Evolutionary conservation across 53 echinoderm and acorn worm genomes (phyloP).

Genomic region (Antedon mediterranea): DNA sequence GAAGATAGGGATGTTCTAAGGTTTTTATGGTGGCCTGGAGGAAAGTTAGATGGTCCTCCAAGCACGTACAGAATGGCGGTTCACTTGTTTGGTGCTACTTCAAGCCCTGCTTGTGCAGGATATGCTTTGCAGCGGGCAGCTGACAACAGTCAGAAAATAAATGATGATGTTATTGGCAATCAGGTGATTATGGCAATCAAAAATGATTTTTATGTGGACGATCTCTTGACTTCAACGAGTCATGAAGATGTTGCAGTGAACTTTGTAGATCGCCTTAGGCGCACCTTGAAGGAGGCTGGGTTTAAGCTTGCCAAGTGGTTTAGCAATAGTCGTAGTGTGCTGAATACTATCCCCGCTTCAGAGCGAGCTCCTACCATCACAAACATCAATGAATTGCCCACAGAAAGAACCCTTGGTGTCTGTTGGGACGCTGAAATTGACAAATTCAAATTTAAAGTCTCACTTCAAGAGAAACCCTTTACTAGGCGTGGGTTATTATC

Average conservation of each 20-base stretch:
- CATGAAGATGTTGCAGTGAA: too few species aligned
- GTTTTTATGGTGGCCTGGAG: slow-evolving; percentile 23
- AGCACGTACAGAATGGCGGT: neutral
- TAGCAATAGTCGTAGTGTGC: slow-evolving; percentile 1
- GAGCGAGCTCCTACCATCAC: slow-evolving; percentile 1
- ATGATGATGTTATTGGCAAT: neutral
- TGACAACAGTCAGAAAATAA: too few species aligned
- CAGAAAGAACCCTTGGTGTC: neutral
- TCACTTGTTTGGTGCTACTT: neutral
- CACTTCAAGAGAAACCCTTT: too few species aligned
- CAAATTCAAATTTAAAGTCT: neutral
- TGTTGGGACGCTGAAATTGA: slow-evolving; percentile 1
- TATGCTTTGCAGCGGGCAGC: too few species aligned
- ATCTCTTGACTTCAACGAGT: too few species aligned
- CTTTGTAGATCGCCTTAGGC: too few species aligned
- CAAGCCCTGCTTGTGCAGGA: slow-evolving; percentile 3
- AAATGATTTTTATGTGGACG: too few species aligned
- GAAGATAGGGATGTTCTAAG: slow-evolving; percentile 9
- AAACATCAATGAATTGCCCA: slow-evolving; percentile 1
- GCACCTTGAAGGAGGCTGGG: too few species aligned
- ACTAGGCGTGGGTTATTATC: too few species aligned
- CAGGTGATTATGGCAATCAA: too few species aligned
- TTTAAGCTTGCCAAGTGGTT: slow-evolving; percentile 4
- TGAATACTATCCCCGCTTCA: neutral
- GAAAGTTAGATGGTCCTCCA: slow-evolving; percentile 4